These are phyloP conservation scores for Menidia beryllina DNA, from an alignment of 2,113 vertebrate genomes.

Conservation along the genomic window DNA sequence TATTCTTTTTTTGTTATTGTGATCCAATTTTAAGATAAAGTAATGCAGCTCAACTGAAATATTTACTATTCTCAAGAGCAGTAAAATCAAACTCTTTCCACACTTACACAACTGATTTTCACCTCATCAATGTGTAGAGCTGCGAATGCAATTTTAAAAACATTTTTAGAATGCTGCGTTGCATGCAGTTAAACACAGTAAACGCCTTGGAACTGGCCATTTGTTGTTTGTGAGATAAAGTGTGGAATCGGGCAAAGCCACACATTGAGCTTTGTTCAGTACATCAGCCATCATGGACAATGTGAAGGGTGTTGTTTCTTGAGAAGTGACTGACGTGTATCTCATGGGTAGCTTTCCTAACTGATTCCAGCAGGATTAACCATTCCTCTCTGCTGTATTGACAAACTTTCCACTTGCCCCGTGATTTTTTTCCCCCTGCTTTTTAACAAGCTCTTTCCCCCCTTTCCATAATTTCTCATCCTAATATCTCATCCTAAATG, in stretches of 20 bases:
- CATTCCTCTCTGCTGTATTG: slow-evolving; percentile 10
- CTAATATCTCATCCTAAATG: background rate
- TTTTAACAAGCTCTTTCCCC: background rate
- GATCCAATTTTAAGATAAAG: too few species aligned
- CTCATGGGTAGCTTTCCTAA: slow-evolving; percentile 43
- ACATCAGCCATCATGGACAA: slow-evolving; percentile 29
- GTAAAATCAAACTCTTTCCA: too few species aligned
- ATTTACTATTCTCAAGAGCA: too few species aligned
- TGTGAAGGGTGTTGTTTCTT: slow-evolving; percentile 57
- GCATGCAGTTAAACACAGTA: slow-evolving; percentile 1
- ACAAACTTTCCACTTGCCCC: slow-evolving; percentile 2
- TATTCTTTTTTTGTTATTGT: background rate
- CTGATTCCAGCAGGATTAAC: slow-evolving; percentile 52
- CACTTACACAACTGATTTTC: background rate
- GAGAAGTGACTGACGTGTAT: slow-evolving; percentile 30
- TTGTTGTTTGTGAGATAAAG: slow-evolving; percentile 48
- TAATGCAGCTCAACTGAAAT: too few species aligned
- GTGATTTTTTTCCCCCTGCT: background rate
- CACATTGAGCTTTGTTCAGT: slow-evolving; percentile 29
- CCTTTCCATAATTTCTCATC: background rate
- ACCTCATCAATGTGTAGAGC: too few species aligned
- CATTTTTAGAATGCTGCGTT: background rate
- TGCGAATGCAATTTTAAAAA: too few species aligned
- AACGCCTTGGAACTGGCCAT: slow-evolving; percentile 16
- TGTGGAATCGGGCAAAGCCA: slow-evolving; percentile 39